phyloP scores from a whole-genome alignment of 2,888 invertebrate species.

The Cephus nigrinus region DNA sequence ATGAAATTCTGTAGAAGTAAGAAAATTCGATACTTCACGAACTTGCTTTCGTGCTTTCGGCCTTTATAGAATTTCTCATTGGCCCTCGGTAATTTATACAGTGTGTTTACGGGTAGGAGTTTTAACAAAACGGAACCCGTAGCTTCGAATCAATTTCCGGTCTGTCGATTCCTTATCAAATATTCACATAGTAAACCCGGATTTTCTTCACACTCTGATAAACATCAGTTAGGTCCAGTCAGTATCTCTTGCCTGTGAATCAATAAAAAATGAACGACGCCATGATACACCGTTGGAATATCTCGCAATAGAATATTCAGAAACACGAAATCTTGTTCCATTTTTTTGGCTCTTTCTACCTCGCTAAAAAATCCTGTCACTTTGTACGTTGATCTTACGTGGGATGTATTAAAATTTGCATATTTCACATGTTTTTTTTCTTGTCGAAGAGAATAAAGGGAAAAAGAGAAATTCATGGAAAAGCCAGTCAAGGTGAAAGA shows the following conservation, averaged over 20 bases:
- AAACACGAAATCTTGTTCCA: background rate
- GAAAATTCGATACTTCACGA: background rate
- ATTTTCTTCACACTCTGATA: background rate
- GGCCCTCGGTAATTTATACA: background rate
- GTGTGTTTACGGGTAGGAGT: background rate
- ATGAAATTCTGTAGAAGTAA: background rate
- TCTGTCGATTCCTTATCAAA: background rate
- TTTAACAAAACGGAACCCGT: background rate
- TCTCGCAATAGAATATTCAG: background rate
- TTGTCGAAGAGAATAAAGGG: background rate
- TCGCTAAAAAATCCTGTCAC: background rate
- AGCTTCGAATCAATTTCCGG: background rate
- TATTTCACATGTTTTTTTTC: background rate
- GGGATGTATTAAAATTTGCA: background rate
- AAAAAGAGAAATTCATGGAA: background rate
- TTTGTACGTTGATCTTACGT: background rate
- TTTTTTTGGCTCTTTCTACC: background rate
- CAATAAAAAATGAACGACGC: background rate
- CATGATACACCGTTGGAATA: background rate
- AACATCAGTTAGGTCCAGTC: background rate
- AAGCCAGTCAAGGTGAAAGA: background rate
- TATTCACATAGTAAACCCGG: background rate
- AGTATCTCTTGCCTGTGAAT: background rate
- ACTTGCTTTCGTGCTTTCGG: background rate
- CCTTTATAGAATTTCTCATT: background rate